Evolutionary conservation across 2,888 invertebrate species (phyloP).

Genomic region (Drosophila greeni): DNA sequence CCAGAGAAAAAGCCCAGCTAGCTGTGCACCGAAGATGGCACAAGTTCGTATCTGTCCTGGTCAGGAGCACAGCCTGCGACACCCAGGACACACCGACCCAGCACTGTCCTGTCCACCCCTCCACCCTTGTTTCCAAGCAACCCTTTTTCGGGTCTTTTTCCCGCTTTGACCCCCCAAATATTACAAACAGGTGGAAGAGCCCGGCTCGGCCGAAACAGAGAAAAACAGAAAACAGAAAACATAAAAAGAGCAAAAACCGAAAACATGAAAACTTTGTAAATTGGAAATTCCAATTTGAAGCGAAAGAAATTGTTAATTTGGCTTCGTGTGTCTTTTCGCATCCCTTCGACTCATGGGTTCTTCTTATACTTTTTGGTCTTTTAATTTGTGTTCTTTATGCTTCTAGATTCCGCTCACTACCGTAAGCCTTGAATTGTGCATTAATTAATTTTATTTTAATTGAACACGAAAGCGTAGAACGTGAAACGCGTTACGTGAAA

Average conservation of each 20-base stretch:
- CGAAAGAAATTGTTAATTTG: slow-evolving; percentile 39
- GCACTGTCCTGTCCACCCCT: slow-evolving; percentile 1
- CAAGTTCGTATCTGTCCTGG: slow-evolving; percentile 23
- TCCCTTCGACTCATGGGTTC: slow-evolving; percentile 55
- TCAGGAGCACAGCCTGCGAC: slow-evolving; percentile 14
- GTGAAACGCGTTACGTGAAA: slow-evolving; percentile 22
- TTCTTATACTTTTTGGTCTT: slow-evolving; percentile 67
- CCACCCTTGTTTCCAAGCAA: neutral
- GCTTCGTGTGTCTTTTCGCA: slow-evolving; percentile 36
- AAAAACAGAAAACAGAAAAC: slow-evolving; percentile 4
- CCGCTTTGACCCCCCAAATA: slow-evolving; percentile 20
- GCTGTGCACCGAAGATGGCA: slow-evolving; percentile 41
- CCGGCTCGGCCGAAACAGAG: slow-evolving; percentile 21
- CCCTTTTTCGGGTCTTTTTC: slow-evolving; percentile 12
- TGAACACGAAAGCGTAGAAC: slow-evolving; percentile 62
- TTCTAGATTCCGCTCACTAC: slow-evolving; percentile 78
- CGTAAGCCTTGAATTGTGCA: slow-evolving; percentile 77
- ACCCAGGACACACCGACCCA: slow-evolving; percentile 30
- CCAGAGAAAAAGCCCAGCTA: slow-evolving; percentile 20
- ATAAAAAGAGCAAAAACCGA: slow-evolving; percentile 1
- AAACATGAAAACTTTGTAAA: slow-evolving; percentile 26
- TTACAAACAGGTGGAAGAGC: slow-evolving; percentile 30
- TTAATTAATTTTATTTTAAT: slow-evolving; percentile 73
- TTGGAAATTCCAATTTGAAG: slow-evolving; percentile 52
- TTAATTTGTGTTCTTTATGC: slow-evolving; percentile 73